Conservation (phyloP, 2,888 invertebrate genomes). For the Nephrotoma flavescens region DNA sequence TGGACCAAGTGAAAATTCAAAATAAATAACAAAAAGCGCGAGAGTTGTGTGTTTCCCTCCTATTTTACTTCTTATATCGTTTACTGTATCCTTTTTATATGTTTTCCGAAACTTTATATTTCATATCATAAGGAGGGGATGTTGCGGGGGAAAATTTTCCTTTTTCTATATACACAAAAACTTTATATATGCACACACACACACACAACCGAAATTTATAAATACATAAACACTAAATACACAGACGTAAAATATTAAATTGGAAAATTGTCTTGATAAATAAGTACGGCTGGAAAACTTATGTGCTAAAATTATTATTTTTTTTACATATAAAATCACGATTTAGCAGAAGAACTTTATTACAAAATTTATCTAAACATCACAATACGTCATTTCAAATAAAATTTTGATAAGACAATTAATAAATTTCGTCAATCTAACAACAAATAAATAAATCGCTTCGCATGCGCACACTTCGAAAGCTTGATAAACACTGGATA, state of each 20-base stretch:
- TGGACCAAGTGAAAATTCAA: background rate
- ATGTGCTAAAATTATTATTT: background rate
- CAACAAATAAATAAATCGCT: background rate
- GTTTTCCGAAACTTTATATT: background rate
- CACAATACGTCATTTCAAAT: background rate
- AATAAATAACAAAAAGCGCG: background rate
- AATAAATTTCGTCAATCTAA: background rate
- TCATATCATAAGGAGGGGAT: background rate
- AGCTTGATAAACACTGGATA: conserved; percentile 7
- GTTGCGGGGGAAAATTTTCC: background rate
- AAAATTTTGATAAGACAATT: background rate
- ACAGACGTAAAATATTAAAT: background rate
- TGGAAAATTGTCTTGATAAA: background rate
- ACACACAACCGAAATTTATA: background rate
- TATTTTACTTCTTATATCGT: background rate
- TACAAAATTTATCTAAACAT: background rate
- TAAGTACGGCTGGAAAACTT: background rate
- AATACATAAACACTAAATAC: background rate
- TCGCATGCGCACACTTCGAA: conserved; percentile 6
- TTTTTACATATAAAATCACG: background rate
- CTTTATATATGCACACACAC: background rate
- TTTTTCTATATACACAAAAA: background rate
- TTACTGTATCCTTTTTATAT: background rate
- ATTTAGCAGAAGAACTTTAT: background rate
- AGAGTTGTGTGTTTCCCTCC: background rate